These are phyloP conservation scores for Zaprionus camerounensis DNA, from an alignment of 1,140 invertebrate genomes.

Conservation along the genomic window DNA sequence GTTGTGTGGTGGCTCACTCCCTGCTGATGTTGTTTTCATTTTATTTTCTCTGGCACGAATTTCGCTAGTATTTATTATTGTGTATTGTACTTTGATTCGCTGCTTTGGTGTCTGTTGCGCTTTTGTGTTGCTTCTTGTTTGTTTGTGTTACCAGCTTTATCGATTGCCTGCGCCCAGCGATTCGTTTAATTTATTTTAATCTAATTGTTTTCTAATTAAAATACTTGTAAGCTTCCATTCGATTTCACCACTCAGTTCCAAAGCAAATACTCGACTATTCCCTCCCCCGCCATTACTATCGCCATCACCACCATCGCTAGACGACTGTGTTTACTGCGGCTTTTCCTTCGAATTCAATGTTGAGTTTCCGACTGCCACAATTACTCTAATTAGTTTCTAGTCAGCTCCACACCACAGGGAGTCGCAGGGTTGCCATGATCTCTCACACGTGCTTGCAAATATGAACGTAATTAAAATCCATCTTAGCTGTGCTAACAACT, in stretches of 20 bases:
- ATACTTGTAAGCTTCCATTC: slow-evolving; percentile 40
- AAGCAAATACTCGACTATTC: slow-evolving; percentile 8
- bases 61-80: slow-evolving; percentile 56
- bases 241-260: slow-evolving; percentile 67
- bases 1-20: slow-evolving; percentile 15
- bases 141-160: slow-evolving; percentile 55
- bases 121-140: slow-evolving; percentile 40
- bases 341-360: slow-evolving; percentile 30
- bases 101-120: slow-evolving; percentile 17
- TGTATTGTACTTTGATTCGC: slow-evolving; percentile 39
- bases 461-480: slow-evolving; percentile 29
- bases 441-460: slow-evolving; percentile 2
- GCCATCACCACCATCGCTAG: neutral
- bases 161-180: slow-evolving; percentile 77
- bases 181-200: slow-evolving; percentile 81
- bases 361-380: slow-evolving; percentile 26
- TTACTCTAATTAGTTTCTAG: slow-evolving; percentile 43
- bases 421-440: slow-evolving; percentile 2
- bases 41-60: slow-evolving; percentile 75
- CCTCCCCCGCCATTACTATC: too few species aligned
- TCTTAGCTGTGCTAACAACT: neutral
- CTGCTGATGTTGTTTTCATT: slow-evolving; percentile 26
- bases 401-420: slow-evolving; percentile 4
- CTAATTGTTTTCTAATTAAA: slow-evolving; percentile 82
- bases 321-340: slow-evolving; percentile 6